Percentiles rank a stretch among this genome's conserved stretches.
Conservation (phyloP, 30 jellyfish, hydroid and myxozoan genomes). For the Catostylus mosaicus region DNA sequence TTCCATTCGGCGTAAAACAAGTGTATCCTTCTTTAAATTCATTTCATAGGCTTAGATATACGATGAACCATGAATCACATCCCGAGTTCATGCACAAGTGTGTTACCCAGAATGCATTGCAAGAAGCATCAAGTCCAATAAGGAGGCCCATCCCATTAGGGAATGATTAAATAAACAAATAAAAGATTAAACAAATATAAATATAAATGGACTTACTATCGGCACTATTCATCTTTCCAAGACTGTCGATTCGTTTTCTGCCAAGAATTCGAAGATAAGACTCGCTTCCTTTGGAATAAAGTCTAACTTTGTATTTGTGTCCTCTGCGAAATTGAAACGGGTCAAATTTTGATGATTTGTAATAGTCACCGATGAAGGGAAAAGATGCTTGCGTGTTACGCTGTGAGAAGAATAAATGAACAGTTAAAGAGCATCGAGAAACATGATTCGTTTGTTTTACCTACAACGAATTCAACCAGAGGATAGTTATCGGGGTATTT, state of each 20-base stretch:
- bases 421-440: constrained; percentile 13
- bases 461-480: constrained; percentile 8
- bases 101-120: too few species aligned
- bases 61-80: too few species aligned
- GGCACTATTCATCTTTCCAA: constrained; percentile 61
- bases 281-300: constrained; percentile 84
- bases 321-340: constrained; percentile 44
- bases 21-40: too few species aligned
- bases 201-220: constrained; percentile 56
- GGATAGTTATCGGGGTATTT: too few species aligned
- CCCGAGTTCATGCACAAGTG: too few species aligned
- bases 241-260: constrained; percentile 68
- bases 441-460: constrained; percentile 17
- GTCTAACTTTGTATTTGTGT: constrained; percentile 57
- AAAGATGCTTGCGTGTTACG: constrained; percentile 30
- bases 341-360: constrained; percentile 42
- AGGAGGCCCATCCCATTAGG: too few species aligned
- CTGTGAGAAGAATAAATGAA: constrained; percentile 21
- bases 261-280: constrained; percentile 69
- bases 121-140: too few species aligned
- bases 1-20: too few species aligned
- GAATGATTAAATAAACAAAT: background rate
- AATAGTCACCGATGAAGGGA: constrained; percentile 27
- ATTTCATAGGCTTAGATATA: too few species aligned
- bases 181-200: background rate